Conservation (phyloP, 2,797 vertebrate genomes). For the Amblyopsis hoosieri region DNA sequence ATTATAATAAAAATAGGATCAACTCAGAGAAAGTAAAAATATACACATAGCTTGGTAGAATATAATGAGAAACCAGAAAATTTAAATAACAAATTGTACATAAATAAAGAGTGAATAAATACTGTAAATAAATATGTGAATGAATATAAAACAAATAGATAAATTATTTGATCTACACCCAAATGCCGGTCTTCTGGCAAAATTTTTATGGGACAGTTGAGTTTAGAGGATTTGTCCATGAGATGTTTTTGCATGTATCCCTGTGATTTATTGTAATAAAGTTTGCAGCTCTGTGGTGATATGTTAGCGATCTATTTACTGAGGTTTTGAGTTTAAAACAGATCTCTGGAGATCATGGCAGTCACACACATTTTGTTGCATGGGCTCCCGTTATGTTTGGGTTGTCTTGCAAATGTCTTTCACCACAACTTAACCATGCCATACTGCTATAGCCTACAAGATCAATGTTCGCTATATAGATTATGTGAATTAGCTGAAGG, state of each 20-base stretch:
- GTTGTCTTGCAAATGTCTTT: slow-evolving; percentile 20
- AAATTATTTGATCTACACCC: slow-evolving; percentile 64
- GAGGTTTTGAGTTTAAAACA: slow-evolving; percentile 42
- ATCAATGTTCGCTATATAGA: slow-evolving; percentile 28
- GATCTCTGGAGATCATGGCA: slow-evolving; percentile 44
- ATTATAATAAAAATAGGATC: slow-evolving; percentile 56
- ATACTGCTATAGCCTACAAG: slow-evolving; percentile 18
- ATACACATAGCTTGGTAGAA: slow-evolving; percentile 64
- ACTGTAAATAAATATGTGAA: slow-evolving; percentile 77
- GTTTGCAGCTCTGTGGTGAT: slow-evolving; percentile 71
- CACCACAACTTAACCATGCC: slow-evolving; percentile 28
- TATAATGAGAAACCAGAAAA: slow-evolving; percentile 60
- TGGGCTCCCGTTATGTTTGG: slow-evolving; percentile 26
- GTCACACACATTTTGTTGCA: slow-evolving; percentile 58
- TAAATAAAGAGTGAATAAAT: slow-evolving; percentile 80
- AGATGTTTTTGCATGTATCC: slow-evolving; percentile 48
- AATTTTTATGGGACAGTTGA: slow-evolving; percentile 45
- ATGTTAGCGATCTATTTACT: slow-evolving; percentile 37
- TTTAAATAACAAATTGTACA: slow-evolving; percentile 69
- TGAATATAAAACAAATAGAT: slow-evolving; percentile 70
- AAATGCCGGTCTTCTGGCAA: slow-evolving; percentile 59
- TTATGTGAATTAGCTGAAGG: background rate
- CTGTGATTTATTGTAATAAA: slow-evolving; percentile 42
- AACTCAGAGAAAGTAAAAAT: slow-evolving; percentile 77
- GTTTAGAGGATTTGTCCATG: slow-evolving; percentile 36